Base-by-base conservation (phyloP, 2,797 vertebrate species). In the Acridotheres tristis region DNA sequence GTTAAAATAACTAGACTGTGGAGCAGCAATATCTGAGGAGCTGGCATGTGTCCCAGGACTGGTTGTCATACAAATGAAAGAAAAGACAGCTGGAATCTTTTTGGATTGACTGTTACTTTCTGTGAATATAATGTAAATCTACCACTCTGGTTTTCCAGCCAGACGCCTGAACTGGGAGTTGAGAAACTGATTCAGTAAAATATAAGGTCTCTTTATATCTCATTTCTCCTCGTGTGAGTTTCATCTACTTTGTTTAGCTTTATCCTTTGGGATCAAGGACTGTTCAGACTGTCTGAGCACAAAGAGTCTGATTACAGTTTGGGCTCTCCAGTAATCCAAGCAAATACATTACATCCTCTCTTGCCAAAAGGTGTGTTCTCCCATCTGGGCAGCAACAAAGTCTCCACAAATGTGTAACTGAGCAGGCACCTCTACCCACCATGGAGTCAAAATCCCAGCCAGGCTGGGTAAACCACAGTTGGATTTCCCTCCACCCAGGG, bases 41-140 rank as follows among this genome's bases (percentile, higher is more conserved):
- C 85, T 97, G 96, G 97, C 96, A 10, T 65, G 30, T 80, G 80
- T 97, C 96, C 97, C 96, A 95, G 96, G 95, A 82, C 80, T 96
- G 84, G 85, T 93, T 97, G 84, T 96, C 90, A 94, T 81, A 95
- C 68, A 74, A 95, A 71, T 61, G 71, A 85, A 89, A 87, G 65
- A 82, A 61, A 86, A 67, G 80, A 90, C 93, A 94, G 87, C 90
- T 97, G 94, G 86, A 71, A 91, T 93, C 88, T 95, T 92, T 86
- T 82, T 90, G 55, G 90, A 90, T 80, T 89, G 79, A 79, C 89
- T 85, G 58, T 71, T 96, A 88, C 87, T 78, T 95, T 97, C 94
- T 90, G 88, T 73, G 93, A 93, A 74, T n/a, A 82, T 90, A 76
- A 55, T 79, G 58, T 50, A 82, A 95, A 94, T 95, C 77, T 75